Percentiles rank a stretch among this genome's conserved stretches.
These are phyloP conservation scores for Drosophila pseudoobscura DNA, from an alignment of 1,140 invertebrate species.

Conservation along the genomic window DNA sequence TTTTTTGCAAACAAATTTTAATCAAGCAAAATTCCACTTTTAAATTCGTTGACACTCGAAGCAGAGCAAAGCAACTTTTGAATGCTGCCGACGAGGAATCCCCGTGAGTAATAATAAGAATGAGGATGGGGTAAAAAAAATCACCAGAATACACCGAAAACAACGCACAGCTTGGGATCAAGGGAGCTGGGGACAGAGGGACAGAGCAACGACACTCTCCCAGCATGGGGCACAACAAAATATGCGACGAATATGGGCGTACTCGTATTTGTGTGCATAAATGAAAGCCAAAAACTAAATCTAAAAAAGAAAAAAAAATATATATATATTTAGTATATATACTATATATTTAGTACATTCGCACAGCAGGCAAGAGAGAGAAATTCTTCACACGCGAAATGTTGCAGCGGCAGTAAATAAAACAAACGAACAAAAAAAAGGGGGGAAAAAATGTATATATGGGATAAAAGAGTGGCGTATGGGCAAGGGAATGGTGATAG, in stretches of 20 bases:
- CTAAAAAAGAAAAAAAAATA: conserved; percentile 27
- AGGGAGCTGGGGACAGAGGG: conserved; percentile 16
- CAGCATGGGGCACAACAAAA: conserved; percentile 22
- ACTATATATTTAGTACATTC: neutral
- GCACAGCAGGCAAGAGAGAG: conserved; percentile 55
- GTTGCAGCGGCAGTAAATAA: conserved; percentile 42
- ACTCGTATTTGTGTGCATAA: neutral
- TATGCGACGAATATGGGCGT: neutral
- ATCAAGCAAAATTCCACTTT: conserved; percentile 40
- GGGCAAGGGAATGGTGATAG: neutral
- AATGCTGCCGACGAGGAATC: conserved; percentile 1
- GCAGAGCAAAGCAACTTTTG: conserved; percentile 2
- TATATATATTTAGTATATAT: too few species aligned
- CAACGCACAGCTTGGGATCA: neutral
- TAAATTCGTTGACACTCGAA: conserved; percentile 19
- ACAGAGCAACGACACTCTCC: neutral
- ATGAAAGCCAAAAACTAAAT: conserved; percentile 51
- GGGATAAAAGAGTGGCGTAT: conserved; percentile 4
- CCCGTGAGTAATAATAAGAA: conserved; percentile 33
- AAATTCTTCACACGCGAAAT: conserved; percentile 54
- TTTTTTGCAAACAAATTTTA: conserved; percentile 23
- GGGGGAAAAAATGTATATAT: neutral
- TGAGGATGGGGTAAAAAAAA: neutral
- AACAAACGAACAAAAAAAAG: conserved; percentile 3
- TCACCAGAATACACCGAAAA: too few species aligned